Evolutionary conservation across 2,888 invertebrate species (phyloP).

Genomic region (Bellardia bayeri): DNA sequence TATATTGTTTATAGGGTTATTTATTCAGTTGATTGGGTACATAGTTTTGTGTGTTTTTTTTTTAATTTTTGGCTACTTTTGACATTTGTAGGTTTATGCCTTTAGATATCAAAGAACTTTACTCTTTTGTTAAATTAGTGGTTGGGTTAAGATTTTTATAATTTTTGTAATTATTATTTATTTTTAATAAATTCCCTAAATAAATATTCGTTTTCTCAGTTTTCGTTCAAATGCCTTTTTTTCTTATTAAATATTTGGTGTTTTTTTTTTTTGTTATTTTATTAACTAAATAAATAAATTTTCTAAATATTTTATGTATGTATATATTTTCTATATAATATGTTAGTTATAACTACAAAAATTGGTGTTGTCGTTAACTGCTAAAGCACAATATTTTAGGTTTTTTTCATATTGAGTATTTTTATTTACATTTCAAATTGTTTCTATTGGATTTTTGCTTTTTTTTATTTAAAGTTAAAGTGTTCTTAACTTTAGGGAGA

Average conservation of each 20-base stretch:
- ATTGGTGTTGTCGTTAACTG: constrained; percentile 80
- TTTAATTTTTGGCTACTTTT: constrained; percentile 26
- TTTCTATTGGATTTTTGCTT: constrained; percentile 33
- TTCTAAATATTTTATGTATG: constrained; percentile 57
- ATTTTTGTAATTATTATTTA: constrained; percentile 58
- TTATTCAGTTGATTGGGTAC: constrained; percentile 1
- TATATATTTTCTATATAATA: constrained; percentile 56
- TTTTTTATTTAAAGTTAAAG: constrained; percentile 25
- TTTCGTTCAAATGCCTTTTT: constrained; percentile 39
- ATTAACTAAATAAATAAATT: constrained; percentile 39
- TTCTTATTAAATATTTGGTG: constrained; percentile 16
- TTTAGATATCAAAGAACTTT: constrained; percentile 46
- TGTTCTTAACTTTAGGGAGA: constrained; percentile 36
- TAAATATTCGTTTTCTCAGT: constrained; percentile 77
- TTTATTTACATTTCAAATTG: constrained; percentile 70
- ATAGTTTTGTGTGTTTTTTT: constrained; percentile 5
- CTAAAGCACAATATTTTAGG: constrained; percentile 79
- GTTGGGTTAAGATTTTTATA: not conserved
- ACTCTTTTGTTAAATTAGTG: constrained; percentile 38
- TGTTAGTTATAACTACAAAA: constrained; percentile 69
- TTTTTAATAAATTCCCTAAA: constrained; percentile 79
- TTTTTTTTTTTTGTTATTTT: constrained; percentile 31
- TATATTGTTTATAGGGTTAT: constrained; percentile 11
- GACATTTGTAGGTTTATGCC: constrained; percentile 26
- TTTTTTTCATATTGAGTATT: constrained; percentile 45